These are phyloP conservation scores for Mycetomoellerius zeteki DNA, from an alignment of 1,140 invertebrate genomes.

Conservation along the genomic window DNA sequence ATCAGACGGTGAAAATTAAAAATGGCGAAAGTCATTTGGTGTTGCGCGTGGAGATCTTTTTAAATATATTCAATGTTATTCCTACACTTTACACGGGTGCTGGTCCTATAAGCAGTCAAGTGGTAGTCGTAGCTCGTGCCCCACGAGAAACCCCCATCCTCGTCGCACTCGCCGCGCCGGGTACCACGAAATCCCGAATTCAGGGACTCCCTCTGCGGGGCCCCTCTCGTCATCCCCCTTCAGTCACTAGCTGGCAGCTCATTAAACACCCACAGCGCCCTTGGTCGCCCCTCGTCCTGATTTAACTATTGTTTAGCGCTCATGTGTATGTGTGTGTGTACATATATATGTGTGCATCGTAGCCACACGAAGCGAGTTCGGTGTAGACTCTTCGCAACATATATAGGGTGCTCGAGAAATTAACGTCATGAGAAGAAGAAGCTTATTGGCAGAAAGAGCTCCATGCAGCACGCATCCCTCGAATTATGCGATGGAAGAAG, in stretches of 20 bases:
- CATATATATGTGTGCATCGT: conserved; percentile 36
- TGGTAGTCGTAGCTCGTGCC: conserved; percentile 78
- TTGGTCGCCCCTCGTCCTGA: conserved; percentile 80
- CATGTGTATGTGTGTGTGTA: conserved; percentile 45
- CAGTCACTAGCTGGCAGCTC: conserved; percentile 83
- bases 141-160: conserved; percentile 68
- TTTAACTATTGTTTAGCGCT: conserved; percentile 84
- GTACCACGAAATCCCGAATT: conserved; percentile 66
- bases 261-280: conserved; percentile 86
- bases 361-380: conserved; percentile 46
- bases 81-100: conserved; percentile 79
- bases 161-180: conserved; percentile 19
- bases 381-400: background rate
- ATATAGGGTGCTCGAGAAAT: conserved; percentile 52
- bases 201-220: conserved; percentile 32
- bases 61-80: conserved; percentile 81
- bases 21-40: background rate
- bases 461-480: background rate
- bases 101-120: conserved; percentile 80
- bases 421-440: conserved; percentile 1
- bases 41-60: conserved; percentile 25
- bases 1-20: background rate
- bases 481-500: background rate
- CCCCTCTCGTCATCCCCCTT: conserved; percentile 61
- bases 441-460: background rate